Evolutionary conservation across 2,113 vertebrate genomes (phyloP).

Genomic region (Leucopsar rothschildi): DNA sequence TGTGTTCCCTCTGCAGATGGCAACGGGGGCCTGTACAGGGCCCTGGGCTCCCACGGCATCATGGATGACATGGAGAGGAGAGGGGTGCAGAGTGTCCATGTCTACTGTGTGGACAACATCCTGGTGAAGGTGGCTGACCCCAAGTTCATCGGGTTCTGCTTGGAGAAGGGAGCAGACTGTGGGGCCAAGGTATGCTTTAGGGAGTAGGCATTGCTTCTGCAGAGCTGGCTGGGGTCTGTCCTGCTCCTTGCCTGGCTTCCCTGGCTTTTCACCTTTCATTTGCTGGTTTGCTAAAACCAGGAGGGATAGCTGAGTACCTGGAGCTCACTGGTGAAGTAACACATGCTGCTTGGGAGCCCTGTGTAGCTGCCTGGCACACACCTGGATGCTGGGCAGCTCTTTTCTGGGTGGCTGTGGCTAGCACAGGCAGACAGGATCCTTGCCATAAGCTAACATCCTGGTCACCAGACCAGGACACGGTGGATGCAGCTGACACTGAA

Average conservation of each 20-base stretch:
- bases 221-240: neutral
- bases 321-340: neutral
- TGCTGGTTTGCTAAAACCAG: accelerated
- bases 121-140: conserved; percentile 96
- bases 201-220: neutral
- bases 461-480: neutral
- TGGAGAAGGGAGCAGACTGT: conserved; percentile 90
- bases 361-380: too few species aligned
- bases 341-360: neutral
- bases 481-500: neutral
- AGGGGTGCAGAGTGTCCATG: conserved; percentile 81
- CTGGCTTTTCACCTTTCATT: neutral
- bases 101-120: conserved; percentile 97
- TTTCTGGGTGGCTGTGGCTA: neutral
- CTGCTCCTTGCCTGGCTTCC: neutral
- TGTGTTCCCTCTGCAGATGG: conserved; percentile 77
- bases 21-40: conserved; percentile 93
- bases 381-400: neutral
- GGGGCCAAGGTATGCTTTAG: conserved; percentile 88
- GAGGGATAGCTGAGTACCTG: neutral
- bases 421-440: neutral
- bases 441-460: neutral
- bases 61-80: conserved; percentile 86
- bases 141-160: conserved; percentile 91
- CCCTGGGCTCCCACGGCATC: conserved; percentile 83